Conservation (phyloP, 2,888 invertebrate species). For the Stenurella melanura region DNA sequence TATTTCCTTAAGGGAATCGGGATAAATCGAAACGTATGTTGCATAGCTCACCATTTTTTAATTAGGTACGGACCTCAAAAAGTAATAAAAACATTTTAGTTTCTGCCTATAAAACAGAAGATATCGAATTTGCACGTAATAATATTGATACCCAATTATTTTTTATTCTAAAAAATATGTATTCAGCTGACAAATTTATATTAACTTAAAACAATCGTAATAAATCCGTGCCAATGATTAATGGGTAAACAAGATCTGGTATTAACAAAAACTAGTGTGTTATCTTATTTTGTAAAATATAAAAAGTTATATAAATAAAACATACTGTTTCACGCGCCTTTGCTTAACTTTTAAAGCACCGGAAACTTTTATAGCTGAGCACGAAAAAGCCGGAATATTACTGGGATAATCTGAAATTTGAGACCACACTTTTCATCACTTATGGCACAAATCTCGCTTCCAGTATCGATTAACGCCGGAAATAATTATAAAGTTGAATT, state of each 20-base stretch:
- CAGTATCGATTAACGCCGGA: conserved; percentile 30
- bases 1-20: too few species aligned
- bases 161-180: too few species aligned
- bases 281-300: neutral
- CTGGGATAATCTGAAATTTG: conserved; percentile 26
- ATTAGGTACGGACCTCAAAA: too few species aligned
- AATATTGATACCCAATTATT: too few species aligned
- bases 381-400: conserved; percentile 27
- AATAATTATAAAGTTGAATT: conserved; percentile 28
- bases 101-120: too few species aligned
- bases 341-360: conserved; percentile 31
- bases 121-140: too few species aligned
- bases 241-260: neutral
- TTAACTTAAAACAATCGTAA: neutral
- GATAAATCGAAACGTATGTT: too few species aligned
- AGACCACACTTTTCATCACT: conserved; percentile 31
- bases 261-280: neutral
- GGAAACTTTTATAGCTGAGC: conserved; percentile 22
- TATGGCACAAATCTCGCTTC: conserved; percentile 32
- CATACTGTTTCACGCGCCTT: conserved; percentile 12
- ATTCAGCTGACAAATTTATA: neutral
- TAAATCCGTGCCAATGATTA: neutral
- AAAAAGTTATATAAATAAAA: neutral
- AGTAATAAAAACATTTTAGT: too few species aligned
- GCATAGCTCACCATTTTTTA: too few species aligned